phyloP scores from a whole-genome alignment of 2,797 vertebrate genomes.

The Pseudocheirus occidentalis region DNA sequence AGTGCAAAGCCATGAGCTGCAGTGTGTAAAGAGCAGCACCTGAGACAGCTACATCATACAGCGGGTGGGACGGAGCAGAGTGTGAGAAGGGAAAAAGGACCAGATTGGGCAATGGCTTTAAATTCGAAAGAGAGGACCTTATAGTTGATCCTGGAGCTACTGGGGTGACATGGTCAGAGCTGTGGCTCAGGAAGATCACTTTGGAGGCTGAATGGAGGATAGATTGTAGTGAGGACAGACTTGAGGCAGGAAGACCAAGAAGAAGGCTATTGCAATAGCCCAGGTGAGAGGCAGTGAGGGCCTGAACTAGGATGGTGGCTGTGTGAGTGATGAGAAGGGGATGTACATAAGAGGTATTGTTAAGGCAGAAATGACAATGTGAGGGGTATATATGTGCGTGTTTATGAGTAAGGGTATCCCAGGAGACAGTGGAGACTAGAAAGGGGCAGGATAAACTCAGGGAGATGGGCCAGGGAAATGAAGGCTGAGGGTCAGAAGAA shows the following conservation, averaged over 20 bases:
- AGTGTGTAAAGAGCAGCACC: background rate
- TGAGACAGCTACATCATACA: background rate
- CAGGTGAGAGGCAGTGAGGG: background rate
- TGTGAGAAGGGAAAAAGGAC: background rate
- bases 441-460: background rate
- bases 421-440: background rate
- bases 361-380: background rate
- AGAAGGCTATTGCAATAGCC: background rate
- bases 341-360: background rate
- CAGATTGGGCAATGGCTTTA: background rate
- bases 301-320: background rate
- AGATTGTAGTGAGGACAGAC: background rate
- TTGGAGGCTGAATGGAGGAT: background rate
- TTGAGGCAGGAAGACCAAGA: background rate
- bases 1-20: background rate
- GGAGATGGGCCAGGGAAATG: background rate
- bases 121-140: background rate
- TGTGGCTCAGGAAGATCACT: background rate
- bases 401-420: no score
- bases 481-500: background rate
- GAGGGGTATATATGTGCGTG: no score
- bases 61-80: background rate
- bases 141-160: background rate
- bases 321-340: background rate
- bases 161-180: background rate